Conservation (phyloP, 2,113 vertebrate genomes). For the Oxygymnocypris stewartii region DNA sequence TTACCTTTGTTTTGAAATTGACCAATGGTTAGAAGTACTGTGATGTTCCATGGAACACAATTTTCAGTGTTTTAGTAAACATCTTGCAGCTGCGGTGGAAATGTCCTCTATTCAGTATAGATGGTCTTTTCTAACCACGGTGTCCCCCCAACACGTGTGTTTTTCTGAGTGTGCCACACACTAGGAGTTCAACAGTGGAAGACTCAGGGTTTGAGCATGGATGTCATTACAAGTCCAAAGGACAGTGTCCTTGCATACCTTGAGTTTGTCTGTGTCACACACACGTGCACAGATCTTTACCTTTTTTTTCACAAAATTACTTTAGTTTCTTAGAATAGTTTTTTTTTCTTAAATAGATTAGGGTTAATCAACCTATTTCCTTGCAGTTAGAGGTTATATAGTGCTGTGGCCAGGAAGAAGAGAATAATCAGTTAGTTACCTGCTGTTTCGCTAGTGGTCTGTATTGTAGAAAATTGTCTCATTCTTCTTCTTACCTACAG, state of each 20-base stretch:
- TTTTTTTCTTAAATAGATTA: not conserved
- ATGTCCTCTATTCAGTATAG: not conserved
- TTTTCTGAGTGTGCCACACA: conserved; percentile 9
- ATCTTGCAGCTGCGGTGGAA: not conserved
- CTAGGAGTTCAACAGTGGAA: too few relatives aligned
- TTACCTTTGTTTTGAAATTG: not conserved
- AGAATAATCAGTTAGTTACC: conserved; percentile 18
- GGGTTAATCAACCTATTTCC: conserved; percentile 7
- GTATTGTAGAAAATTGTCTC: too few relatives aligned
- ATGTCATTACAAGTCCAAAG: not conserved
- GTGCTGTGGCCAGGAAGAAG: conserved; percentile 24
- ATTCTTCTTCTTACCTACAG: not conserved
- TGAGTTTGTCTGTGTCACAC: not conserved
- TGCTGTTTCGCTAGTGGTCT: too few relatives aligned
- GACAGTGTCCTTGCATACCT: too few relatives aligned
- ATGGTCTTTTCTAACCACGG: not conserved
- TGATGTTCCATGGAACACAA: not conserved
- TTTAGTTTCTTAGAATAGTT: not conserved
- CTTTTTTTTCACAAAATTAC: not conserved
- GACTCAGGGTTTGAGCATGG: not conserved
- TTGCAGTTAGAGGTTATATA: conserved; percentile 5
- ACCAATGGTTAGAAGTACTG: conserved; percentile 5
- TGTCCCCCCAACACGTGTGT: not conserved
- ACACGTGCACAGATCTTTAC: not conserved
- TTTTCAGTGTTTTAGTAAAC: conserved; percentile 1